phyloP scores from a whole-genome alignment of 2,797 vertebrate species.

The Sylvia borin region DNA sequence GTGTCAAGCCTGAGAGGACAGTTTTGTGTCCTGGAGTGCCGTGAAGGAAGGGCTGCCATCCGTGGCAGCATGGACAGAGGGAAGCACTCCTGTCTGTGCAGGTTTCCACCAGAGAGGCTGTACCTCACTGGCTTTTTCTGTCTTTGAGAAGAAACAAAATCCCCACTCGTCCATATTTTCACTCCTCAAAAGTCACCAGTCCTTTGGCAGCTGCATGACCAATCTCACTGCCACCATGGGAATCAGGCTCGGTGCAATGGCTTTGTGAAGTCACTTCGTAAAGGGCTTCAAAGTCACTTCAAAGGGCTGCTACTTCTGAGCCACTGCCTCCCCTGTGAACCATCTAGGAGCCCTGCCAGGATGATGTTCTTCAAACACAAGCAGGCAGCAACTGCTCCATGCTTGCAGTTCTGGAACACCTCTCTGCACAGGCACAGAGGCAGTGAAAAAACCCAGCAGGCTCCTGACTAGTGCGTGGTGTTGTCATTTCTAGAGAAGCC shows the following conservation, averaged over 20 bases:
- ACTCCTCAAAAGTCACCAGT: neutral
- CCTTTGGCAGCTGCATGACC: neutral
- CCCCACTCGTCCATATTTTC: neutral
- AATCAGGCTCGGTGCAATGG: neutral
- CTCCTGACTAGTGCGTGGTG: rapidly evolving
- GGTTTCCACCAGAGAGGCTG: neutral
- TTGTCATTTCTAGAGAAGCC: neutral
- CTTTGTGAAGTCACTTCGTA: neutral
- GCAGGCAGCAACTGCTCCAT: neutral
- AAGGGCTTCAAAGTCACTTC: too few relatives aligned
- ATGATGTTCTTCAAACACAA: neutral
- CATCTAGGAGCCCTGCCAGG: neutral
- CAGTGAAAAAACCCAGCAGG: neutral
- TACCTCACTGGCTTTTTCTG: neutral
- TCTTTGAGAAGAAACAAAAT: neutral
- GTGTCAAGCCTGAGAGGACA: neutral
- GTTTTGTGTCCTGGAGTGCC: neutral
- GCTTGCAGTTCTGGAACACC: neutral
- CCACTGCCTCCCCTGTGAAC: neutral
- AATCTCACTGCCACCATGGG: neutral
- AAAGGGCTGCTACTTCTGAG: neutral
- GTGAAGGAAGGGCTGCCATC: neutral
- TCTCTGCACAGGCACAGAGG: neutral
- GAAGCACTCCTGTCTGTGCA: neutral
- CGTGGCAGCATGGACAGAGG: neutral